A percentile compares a stretch with the other conserved stretches of the same genome.
Conservation (phyloP, 2,888 invertebrate genomes). For the Poecilobothrus nobilitatus region DNA sequence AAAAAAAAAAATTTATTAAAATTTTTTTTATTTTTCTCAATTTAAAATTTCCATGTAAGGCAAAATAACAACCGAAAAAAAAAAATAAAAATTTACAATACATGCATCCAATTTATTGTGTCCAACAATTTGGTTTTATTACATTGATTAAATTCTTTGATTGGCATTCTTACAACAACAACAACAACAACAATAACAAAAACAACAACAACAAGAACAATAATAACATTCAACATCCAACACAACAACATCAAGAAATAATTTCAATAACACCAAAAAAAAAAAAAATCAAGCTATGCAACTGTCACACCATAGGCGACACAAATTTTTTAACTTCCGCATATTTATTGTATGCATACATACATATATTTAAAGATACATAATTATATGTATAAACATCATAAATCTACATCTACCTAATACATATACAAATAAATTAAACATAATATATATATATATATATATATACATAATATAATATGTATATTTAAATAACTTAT, state of each 20-base stretch:
- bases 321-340: not conserved
- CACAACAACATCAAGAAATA: not conserved
- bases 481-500: too few species aligned
- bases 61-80: not conserved
- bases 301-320: constrained; percentile 4
- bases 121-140: not conserved
- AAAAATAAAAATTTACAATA: not conserved
- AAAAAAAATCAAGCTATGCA: not conserved
- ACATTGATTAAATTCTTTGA: constrained; percentile 4
- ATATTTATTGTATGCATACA: not conserved
- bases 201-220: not conserved
- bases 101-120: not conserved
- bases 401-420: too few species aligned
- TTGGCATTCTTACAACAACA: not conserved
- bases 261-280: constrained; percentile 6
- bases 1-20: too few species aligned
- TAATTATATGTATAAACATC: too few species aligned
- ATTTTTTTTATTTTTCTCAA: too few species aligned
- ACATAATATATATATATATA: too few species aligned
- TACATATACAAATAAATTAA: too few species aligned
- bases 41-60: not conserved
- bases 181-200: not conserved
- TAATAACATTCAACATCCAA: too few species aligned
- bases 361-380: too few species aligned
- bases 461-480: too few species aligned